Conservation (phyloP, 2,888 invertebrate species). For the Mythimna vitellina region DNA sequence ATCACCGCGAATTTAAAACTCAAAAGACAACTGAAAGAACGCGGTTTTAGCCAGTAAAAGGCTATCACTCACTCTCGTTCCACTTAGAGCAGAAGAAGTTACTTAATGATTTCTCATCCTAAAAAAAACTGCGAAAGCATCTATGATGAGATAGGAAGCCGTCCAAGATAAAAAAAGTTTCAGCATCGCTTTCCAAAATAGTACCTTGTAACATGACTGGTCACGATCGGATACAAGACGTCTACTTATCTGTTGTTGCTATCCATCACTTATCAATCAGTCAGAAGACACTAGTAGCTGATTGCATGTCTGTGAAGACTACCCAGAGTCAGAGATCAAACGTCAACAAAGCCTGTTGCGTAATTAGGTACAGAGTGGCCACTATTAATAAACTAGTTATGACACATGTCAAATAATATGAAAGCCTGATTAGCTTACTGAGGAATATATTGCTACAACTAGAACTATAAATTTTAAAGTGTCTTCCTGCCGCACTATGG, state of each 20-base stretch:
- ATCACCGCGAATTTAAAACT: too few species aligned
- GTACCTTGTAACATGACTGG: background rate
- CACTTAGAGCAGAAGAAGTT: too few species aligned
- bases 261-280: conserved; percentile 45
- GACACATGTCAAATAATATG: conserved; percentile 5
- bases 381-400: conserved; percentile 6
- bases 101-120: too few species aligned
- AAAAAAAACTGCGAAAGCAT: too few species aligned
- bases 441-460: background rate
- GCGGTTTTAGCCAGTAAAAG: too few species aligned
- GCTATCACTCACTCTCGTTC: too few species aligned
- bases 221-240: conserved; percentile 43
- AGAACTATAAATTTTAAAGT: too few species aligned
- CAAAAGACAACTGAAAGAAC: too few species aligned
- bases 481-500: too few species aligned
- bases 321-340: conserved; percentile 35
- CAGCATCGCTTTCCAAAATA: conserved; percentile 23
- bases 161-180: background rate
- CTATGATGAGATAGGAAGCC: too few species aligned
- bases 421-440: background rate
- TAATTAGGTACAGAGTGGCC: background rate
- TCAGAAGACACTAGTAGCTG: conserved; percentile 22
- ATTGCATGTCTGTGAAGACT: conserved; percentile 35
- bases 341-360: conserved; percentile 17
- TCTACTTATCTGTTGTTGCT: conserved; percentile 25